Evolutionary conservation across 2,113 vertebrate genomes (phyloP).

Genomic region (Cynocephalus volans): DNA sequence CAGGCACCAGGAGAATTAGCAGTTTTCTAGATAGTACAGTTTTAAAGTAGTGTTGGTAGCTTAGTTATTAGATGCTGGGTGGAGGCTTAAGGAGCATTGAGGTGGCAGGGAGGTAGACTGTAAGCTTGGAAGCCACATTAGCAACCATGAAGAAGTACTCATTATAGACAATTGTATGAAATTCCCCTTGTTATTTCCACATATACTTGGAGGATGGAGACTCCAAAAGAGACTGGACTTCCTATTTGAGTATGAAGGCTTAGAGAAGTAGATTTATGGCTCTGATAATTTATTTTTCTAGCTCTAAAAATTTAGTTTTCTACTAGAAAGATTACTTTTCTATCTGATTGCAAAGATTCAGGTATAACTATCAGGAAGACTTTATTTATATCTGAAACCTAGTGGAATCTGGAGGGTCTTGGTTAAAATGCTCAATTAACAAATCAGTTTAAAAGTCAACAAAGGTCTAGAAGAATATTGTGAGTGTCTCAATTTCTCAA

Average conservation of each 20-base stretch:
- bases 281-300: slow-evolving; percentile 29
- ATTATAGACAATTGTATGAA: background rate
- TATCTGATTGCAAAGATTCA: slow-evolving; percentile 1
- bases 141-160: background rate
- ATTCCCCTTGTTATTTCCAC: background rate
- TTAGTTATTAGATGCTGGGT: background rate
- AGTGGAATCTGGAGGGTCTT: background rate
- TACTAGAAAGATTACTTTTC: background rate
- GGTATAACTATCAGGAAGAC: background rate
- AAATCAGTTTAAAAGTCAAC: slow-evolving; percentile 46
- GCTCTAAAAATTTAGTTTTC: slow-evolving; percentile 9
- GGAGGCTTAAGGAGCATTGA: background rate
- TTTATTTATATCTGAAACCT: slow-evolving; percentile 11
- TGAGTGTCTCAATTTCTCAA: background rate
- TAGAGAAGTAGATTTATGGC: background rate
- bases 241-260: background rate
- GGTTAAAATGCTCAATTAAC: background rate
- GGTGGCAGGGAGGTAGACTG: background rate
- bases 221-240: background rate
- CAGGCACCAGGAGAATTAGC: background rate
- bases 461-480: background rate
- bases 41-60: background rate
- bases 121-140: background rate
- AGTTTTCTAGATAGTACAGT: background rate
- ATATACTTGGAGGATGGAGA: slow-evolving; percentile 19